These are phyloP conservation scores for Drosophila vallismaia DNA, from an alignment of 2,888 invertebrate genomes.

Conservation along the genomic window DNA sequence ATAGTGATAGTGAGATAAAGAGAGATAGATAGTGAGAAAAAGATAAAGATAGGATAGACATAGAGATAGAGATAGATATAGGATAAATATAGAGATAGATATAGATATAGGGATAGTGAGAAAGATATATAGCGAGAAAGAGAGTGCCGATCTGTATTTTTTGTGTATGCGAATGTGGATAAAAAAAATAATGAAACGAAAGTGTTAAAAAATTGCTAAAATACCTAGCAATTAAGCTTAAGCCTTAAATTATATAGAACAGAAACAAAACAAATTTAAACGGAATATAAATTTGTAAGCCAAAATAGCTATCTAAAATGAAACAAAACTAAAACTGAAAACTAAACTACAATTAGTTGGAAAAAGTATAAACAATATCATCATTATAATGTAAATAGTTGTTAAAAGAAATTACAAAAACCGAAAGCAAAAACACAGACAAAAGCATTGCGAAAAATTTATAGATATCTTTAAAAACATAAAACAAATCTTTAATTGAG, in stretches of 20 bases:
- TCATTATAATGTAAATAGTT: slow-evolving; percentile 37
- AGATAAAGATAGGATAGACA: slow-evolving; percentile 15
- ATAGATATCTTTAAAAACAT: slow-evolving; percentile 9
- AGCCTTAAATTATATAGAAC: slow-evolving; percentile 19
- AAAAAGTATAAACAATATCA: slow-evolving; percentile 3
- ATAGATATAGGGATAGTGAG: background rate
- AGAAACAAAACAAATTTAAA: slow-evolving; percentile 23
- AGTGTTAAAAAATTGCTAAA: slow-evolving; percentile 34
- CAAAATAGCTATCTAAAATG: slow-evolving; percentile 48
- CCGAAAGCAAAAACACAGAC: slow-evolving; percentile 19
- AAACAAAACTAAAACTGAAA: slow-evolving; percentile 23
- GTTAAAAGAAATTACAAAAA: slow-evolving; percentile 17
- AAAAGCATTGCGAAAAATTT: slow-evolving; percentile 25
- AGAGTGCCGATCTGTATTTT: slow-evolving; percentile 50
- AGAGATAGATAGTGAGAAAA: background rate
- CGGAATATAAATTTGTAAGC: slow-evolving; percentile 56
- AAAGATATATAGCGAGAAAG: background rate
- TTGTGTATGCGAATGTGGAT: slow-evolving; percentile 47
- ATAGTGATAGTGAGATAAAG: too few species aligned
- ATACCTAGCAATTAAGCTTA: slow-evolving; percentile 36
- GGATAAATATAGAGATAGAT: background rate
- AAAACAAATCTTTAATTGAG: slow-evolving; percentile 26
- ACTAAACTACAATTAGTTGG: slow-evolving; percentile 17
- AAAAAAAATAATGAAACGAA: background rate
- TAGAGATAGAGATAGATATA: slow-evolving; percentile 17